phyloP scores from a whole-genome alignment of 2,888 invertebrate genomes.

The Idaea straminata region DNA sequence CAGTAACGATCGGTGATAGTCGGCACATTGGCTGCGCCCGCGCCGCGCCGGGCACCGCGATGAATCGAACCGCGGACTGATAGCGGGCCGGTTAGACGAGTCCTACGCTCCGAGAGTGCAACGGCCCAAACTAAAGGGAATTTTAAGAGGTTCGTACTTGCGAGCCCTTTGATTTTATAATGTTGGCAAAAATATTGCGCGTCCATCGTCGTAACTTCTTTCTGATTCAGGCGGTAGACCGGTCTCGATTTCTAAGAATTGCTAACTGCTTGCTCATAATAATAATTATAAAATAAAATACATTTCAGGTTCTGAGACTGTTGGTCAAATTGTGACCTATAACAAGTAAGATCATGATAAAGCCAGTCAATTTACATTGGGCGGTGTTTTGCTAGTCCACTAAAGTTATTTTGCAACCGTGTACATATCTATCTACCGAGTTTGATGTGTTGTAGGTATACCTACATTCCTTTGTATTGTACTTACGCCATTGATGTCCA shows the following conservation, averaged over 20 bases:
- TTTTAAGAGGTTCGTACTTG: slow-evolving; percentile 72
- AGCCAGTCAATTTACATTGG: background rate
- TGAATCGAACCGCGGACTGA: slow-evolving; percentile 74
- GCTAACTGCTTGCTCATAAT: background rate
- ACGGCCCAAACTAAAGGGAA: slow-evolving; percentile 77
- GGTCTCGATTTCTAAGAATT: background rate
- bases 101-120: slow-evolving; percentile 72
- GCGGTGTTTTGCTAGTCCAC: background rate
- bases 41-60: slow-evolving; percentile 52
- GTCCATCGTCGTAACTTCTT: slow-evolving; percentile 7
- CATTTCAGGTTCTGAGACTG: background rate
- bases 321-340: background rate
- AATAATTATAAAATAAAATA: background rate
- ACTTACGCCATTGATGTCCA: no score
- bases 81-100: slow-evolving; percentile 78
- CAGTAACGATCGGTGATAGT: slow-evolving; percentile 69
- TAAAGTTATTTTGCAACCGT: background rate
- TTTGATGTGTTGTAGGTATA: background rate
- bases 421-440: background rate
- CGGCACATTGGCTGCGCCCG: slow-evolving; percentile 55
- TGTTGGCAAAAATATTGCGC: slow-evolving; percentile 23
- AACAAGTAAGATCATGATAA: background rate
- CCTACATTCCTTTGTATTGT: no score
- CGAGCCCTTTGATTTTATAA: slow-evolving; percentile 64
- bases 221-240: slow-evolving; percentile 8